Percentiles rank a stretch among this genome's conserved stretches.
Evolutionary conservation across 2,888 invertebrate species (phyloP).

Genomic region (Lobophora halterata): DNA sequence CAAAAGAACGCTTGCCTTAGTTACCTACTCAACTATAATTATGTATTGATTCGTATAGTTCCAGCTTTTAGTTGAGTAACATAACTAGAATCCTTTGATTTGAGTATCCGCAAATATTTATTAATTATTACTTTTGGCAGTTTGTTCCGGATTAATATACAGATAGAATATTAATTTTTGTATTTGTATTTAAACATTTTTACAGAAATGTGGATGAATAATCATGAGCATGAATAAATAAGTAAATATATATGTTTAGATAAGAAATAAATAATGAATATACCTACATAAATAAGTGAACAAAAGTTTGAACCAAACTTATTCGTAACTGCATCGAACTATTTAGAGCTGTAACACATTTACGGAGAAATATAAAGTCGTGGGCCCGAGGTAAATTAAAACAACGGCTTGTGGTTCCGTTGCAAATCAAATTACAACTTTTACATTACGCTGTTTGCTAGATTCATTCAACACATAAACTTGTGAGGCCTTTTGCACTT

Average conservation of each 20-base stretch:
- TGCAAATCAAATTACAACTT: constrained; percentile 72
- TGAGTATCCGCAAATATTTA: constrained; percentile 12
- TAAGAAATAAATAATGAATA: no score
- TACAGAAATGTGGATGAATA: no score
- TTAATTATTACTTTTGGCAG: constrained; percentile 6
- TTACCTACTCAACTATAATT: constrained; percentile 4
- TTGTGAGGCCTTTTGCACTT: constrained; percentile 69
- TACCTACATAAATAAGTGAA: no score
- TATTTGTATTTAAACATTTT: no score
- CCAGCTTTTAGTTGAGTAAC: constrained; percentile 2
- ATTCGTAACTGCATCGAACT: background rate
- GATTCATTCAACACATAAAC: constrained; percentile 68
- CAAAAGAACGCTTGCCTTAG: background rate
- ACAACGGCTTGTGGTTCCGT: constrained; percentile 56
- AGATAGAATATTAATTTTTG: no score
- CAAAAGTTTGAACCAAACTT: no score
- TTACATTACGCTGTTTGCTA: constrained; percentile 60
- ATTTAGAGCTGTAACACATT: constrained; percentile 47
- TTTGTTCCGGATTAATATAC: no score
- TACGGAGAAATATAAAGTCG: constrained; percentile 50
- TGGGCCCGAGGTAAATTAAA: constrained; percentile 45
- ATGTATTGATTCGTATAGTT: no score
- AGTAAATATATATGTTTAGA: no score
- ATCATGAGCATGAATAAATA: no score
- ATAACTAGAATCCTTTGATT: constrained; percentile 10